Evolutionary conservation across 2,797 vertebrate species (phyloP), one percentile per base, ranked within the genome.

Genomic region (Enteromius paludinosus): DNA sequence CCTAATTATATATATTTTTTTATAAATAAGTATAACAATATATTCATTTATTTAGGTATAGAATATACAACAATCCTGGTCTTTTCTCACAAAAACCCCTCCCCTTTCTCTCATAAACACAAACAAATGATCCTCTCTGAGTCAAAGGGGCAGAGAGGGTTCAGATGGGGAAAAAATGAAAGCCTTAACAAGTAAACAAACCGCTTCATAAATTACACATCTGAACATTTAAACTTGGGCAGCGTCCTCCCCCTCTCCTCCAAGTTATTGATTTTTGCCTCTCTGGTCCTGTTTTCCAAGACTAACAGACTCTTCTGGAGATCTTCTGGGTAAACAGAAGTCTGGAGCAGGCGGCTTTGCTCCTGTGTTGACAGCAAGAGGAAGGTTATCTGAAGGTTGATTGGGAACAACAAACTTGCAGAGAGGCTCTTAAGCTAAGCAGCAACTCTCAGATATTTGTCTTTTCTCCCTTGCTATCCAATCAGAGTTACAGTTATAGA

Each of bases 301-400:
- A 88, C 91, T 90, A 91, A 92, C 91, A 91, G 89, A 88, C 90
- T 90, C 86, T 89, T 90, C 90, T 91, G 84, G 86, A 82, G 87
- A 94, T 94, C 91, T 88, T 90, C 92, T 90, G 90, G 93, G 86
- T 90, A 92, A 94, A 93, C 88, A 91, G 85, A 91, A 90, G 90
- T 87, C 74, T 72, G 54, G 65, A 61, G 0, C 75, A 49, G 87
- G 56, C 23, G 18, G 35, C 64, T 41, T 47, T 69, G 72, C 35
- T 66, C 61, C 56, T 68, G 35, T 78, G 23, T 49, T 45, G 72
- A 69, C 83, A 41, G 30, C 87, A 87, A 88, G 79, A 86, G 84
- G 12, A 88, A 90, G 92, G 92, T 92, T 91, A 93, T 93, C 92
- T 93, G 92, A 95, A 94, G 93, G 93, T 93, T 93, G 93, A 94